Conservation (phyloP, 2,113 vertebrate genomes). For the Morone chrysops region DNA sequence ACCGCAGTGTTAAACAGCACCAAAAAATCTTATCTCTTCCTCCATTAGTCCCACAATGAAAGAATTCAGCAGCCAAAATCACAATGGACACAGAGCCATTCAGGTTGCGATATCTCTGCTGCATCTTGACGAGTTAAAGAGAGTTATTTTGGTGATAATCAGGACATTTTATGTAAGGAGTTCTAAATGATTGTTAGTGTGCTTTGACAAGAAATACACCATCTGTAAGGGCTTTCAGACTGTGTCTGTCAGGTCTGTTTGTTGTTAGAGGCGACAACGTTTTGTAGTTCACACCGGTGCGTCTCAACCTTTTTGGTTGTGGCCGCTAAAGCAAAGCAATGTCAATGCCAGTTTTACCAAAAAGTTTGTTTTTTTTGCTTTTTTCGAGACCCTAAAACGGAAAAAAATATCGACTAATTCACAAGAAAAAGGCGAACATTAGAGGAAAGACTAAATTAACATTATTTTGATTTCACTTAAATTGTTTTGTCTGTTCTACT, state of each 20-base stretch:
- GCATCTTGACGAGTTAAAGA: constrained; percentile 40
- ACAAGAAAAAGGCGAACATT: not conserved
- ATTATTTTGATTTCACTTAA: too few relatives aligned
- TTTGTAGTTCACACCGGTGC: not conserved
- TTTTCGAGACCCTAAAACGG: not conserved
- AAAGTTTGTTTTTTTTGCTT: not conserved
- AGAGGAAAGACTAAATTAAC: too few relatives aligned
- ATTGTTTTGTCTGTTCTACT: not conserved
- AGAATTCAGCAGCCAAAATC: constrained; percentile 69
- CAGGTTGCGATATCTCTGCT: constrained; percentile 51
- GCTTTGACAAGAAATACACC: constrained; percentile 34
- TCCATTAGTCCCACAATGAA: constrained; percentile 78
- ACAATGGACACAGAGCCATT: constrained; percentile 69
- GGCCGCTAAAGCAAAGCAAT: not conserved
- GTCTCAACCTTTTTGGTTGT: not conserved
- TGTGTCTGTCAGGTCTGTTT: not conserved
- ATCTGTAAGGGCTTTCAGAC: constrained; percentile 1
- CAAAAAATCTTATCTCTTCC: constrained; percentile 77
- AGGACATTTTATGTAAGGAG: constrained; percentile 23
- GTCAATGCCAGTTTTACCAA: not conserved
- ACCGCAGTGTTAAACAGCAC: constrained; percentile 77
- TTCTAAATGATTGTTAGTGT: constrained; percentile 34
- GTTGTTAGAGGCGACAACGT: not conserved
- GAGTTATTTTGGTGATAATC: constrained; percentile 57
- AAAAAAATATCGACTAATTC: not conserved